Evolutionary conservation across 2,888 invertebrate species (phyloP).

Genomic region (Petrophora chlorosata): DNA sequence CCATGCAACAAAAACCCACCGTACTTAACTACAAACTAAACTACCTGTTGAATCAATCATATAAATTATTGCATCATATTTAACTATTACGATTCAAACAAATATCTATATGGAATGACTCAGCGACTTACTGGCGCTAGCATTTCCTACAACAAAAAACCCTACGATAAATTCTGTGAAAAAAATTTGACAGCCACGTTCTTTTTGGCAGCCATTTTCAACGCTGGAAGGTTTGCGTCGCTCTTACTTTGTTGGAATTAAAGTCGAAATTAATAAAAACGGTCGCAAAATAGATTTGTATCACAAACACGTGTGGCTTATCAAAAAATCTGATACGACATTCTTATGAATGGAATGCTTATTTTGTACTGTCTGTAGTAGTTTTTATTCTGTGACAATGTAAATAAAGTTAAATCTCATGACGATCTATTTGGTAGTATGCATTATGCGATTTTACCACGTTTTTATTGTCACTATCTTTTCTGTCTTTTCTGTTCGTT

Average conservation of each 20-base stretch:
- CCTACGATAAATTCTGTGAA: background rate
- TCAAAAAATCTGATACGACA: constrained; percentile 1
- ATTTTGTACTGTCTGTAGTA: background rate
- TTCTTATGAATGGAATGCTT: constrained; percentile 1
- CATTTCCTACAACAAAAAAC: constrained; percentile 5
- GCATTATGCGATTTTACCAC: too few relatives aligned
- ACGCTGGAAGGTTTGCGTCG: too few relatives aligned
- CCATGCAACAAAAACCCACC: too few relatives aligned
- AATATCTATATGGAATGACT: background rate
- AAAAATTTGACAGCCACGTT: background rate
- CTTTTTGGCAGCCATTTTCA: background rate
- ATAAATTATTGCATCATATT: background rate
- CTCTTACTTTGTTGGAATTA: too few relatives aligned
- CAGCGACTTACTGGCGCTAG: background rate
- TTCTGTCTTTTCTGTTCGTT: too few relatives aligned
- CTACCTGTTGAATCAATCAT: background rate
- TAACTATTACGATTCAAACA: background rate
- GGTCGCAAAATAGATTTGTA: background rate
- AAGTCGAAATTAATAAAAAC: too few relatives aligned
- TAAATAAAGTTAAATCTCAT: too few relatives aligned
- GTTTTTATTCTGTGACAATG: background rate
- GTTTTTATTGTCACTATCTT: too few relatives aligned
- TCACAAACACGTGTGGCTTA: constrained; percentile 1
- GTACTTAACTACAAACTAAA: background rate
- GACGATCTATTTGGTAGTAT: too few relatives aligned